These are phyloP conservation scores for Brachionus asplanchnoidis DNA, from an alignment of 1,140 invertebrate genomes.

Conservation along the genomic window DNA sequence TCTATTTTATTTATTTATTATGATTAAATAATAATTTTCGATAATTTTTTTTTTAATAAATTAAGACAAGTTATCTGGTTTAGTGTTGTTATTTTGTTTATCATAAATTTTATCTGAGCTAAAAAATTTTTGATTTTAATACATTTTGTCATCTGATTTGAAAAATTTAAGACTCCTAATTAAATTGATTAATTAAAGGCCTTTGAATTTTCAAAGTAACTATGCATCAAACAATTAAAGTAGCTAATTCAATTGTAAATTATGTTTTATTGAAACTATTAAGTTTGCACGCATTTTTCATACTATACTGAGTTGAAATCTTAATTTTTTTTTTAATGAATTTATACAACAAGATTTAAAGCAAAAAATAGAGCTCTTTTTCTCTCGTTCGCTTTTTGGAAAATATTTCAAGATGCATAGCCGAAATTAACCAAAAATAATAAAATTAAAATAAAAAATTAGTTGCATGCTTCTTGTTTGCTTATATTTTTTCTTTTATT, in stretches of 20 bases:
- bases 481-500: conserved; percentile 14
- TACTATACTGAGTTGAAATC: not conserved
- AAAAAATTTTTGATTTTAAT: not conserved
- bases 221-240: not conserved
- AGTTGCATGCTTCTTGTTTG: conserved; percentile 33
- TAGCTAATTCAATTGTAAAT: conserved; percentile 16
- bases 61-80: not conserved
- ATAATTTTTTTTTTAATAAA: not conserved
- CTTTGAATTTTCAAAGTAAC: not conserved
- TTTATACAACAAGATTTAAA: not conserved
- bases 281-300: conserved; percentile 30
- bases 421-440: conserved; percentile 15
- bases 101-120: not conserved
- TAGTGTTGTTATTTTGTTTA: not conserved
- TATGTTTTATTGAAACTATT: conserved; percentile 7
- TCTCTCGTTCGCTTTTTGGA: not conserved
- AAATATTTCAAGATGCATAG: conserved; percentile 30
- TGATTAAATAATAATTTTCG: not conserved
- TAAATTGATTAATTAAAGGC: not conserved
- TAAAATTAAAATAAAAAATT: conserved; percentile 32
- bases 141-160: not conserved
- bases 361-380: conserved; percentile 13
- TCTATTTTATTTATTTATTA: not conserved
- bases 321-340: conserved; percentile 18
- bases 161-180: not conserved